phyloP scores from a whole-genome alignment of 2,797 vertebrate genomes.

The Tapera naevia region DNA sequence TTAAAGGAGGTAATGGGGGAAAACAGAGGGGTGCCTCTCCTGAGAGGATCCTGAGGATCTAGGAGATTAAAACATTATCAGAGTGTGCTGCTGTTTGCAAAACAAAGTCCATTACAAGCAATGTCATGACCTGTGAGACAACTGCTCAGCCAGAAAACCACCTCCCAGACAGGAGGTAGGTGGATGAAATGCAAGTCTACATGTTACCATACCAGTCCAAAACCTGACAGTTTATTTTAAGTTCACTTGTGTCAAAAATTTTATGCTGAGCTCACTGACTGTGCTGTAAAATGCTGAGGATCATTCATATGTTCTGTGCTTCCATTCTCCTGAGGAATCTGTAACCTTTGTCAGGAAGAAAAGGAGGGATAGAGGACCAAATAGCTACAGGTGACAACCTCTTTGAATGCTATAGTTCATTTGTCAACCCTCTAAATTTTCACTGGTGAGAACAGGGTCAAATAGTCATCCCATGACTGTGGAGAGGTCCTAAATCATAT shows the following conservation, averaged over 20 bases:
- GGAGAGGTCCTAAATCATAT: background rate
- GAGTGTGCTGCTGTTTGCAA: constrained; percentile 5
- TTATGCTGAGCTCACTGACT: background rate
- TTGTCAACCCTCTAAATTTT: background rate
- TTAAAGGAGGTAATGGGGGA: background rate
- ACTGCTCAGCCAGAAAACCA: background rate
- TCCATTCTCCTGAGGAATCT: background rate
- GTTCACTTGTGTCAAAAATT: background rate
- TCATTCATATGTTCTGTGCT: background rate
- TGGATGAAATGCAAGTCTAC: background rate
- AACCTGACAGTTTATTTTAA: background rate
- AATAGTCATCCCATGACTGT: background rate
- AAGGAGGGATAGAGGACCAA: background rate
- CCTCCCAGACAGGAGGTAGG: background rate
- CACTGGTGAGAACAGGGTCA: background rate
- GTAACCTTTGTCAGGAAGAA: background rate
- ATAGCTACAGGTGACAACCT: background rate
- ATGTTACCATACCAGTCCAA: background rate
- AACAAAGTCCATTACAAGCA: background rate
- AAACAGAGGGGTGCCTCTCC: background rate
- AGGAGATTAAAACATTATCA: constrained; percentile 7
- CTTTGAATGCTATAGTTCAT: background rate
- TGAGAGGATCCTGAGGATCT: background rate
- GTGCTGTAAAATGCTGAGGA: background rate
- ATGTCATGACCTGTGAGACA: background rate